Evolutionary conservation across 2,113 vertebrate species (phyloP).

Genomic region (Pyxicephalus adspersus): DNA sequence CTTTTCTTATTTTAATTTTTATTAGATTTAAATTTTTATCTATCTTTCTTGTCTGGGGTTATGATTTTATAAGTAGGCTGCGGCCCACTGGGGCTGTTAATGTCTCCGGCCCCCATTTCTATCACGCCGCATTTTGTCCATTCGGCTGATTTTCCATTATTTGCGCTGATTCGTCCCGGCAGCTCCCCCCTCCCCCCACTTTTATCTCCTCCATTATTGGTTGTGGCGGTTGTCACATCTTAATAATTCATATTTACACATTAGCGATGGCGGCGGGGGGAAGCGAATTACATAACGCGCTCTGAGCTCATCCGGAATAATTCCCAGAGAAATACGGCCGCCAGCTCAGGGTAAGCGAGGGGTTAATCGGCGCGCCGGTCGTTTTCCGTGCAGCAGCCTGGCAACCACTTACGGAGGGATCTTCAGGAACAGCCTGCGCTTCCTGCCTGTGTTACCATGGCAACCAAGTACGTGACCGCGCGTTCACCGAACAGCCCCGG

Average conservation of each 20-base stretch:
- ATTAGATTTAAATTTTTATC: too few relatives aligned
- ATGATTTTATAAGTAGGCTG: too few relatives aligned
- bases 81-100: too few relatives aligned
- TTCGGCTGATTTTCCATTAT: too few relatives aligned
- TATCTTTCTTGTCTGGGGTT: too few relatives aligned
- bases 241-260: background rate
- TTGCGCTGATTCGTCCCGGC: too few relatives aligned
- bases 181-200: too few relatives aligned
- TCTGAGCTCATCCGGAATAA: background rate
- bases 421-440: background rate
- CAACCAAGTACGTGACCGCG: background rate
- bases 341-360: background rate
- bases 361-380: background rate
- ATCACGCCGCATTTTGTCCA: too few relatives aligned
- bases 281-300: background rate
- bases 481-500: too few relatives aligned
- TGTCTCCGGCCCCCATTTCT: too few relatives aligned
- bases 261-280: too few relatives aligned
- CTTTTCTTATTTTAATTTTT: too few relatives aligned
- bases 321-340: background rate
- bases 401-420: background rate
- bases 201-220: background rate
- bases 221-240: background rate
- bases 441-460: background rate
- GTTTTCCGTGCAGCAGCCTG: background rate